Conservation (phyloP, 1,140 invertebrate genomes). For the Anthonomus grandis region DNA sequence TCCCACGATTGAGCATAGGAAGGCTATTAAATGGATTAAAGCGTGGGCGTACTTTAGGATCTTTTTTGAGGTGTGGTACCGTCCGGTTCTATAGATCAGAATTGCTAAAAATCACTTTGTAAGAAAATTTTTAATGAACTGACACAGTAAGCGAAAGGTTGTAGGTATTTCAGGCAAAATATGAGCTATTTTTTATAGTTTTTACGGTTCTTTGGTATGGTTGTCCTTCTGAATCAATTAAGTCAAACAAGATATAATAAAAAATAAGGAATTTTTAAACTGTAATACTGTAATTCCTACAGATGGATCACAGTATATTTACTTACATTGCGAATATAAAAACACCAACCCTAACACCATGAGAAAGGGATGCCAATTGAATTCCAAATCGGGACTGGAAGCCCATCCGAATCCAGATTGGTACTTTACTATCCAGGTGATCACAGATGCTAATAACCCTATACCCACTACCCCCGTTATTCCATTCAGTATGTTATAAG, state of each 20-base stretch:
- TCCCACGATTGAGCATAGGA: constrained; percentile 67
- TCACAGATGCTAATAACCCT: not conserved
- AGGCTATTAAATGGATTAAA: constrained; percentile 61
- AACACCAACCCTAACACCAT: constrained; percentile 85
- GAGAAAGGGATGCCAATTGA: constrained; percentile 88
- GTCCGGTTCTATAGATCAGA: constrained; percentile 69
- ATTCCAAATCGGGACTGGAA: constrained; percentile 61
- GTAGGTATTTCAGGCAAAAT: no score
- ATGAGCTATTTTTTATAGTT: no score
- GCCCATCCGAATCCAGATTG: constrained; percentile 74
- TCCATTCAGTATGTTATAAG: not conserved
- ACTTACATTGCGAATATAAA: constrained; percentile 79
- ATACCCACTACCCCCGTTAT: not conserved
- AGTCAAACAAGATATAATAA: not conserved
- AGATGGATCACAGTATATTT: not conserved
- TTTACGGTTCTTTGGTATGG: no score
- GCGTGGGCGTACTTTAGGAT: constrained; percentile 76
- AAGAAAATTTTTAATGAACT: not conserved
- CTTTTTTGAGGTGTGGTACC: constrained; percentile 61
- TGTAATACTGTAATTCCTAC: not conserved
- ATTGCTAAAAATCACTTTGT: constrained; percentile 61
- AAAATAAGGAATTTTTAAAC: not conserved
- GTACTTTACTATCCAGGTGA: constrained; percentile 64
- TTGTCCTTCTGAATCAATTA: no score
- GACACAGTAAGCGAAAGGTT: constrained; percentile 19